phyloP scores from a whole-genome alignment of 1,140 invertebrate genomes.

The Melitaea cinxia region DNA sequence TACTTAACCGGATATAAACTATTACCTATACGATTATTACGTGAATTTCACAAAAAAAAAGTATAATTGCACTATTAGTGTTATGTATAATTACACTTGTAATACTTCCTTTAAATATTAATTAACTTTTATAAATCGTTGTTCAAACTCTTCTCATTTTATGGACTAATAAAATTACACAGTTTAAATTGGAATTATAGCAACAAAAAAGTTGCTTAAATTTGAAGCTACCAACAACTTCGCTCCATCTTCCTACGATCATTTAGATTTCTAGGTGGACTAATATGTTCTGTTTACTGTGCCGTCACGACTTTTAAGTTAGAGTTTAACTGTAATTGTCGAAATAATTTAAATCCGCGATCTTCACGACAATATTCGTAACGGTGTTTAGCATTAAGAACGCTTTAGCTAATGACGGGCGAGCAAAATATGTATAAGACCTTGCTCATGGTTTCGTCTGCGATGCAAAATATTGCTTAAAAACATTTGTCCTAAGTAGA shows the following conservation, averaged over 20 bases:
- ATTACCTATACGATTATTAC: not conserved
- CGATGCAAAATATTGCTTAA: too few species aligned
- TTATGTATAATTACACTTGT: not conserved
- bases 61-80: not conserved
- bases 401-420: constrained; percentile 41
- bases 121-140: too few species aligned
- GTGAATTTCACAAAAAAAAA: not conserved
- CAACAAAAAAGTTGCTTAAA: too few species aligned
- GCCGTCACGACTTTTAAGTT: too few species aligned
- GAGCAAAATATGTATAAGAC: constrained; percentile 8
- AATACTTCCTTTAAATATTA: not conserved
- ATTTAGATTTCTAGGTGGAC: too few species aligned
- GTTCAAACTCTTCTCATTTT: too few species aligned
- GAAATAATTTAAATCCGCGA: constrained; percentile 36
- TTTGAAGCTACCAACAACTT: too few species aligned
- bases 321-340: not conserved
- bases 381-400: constrained; percentile 37
- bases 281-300: too few species aligned
- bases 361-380: constrained; percentile 35
- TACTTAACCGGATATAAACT: not conserved
- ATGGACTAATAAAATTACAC: too few species aligned
- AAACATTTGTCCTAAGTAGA: too few species aligned
- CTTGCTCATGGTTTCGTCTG: not conserved
- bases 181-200: too few species aligned
- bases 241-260: too few species aligned